A percentile compares a stretch with the other conserved stretches of the same genome.
These are phyloP conservation scores for Ptychadena robeensis DNA, from an alignment of 2,797 vertebrate genomes.

Conservation along the genomic window DNA sequence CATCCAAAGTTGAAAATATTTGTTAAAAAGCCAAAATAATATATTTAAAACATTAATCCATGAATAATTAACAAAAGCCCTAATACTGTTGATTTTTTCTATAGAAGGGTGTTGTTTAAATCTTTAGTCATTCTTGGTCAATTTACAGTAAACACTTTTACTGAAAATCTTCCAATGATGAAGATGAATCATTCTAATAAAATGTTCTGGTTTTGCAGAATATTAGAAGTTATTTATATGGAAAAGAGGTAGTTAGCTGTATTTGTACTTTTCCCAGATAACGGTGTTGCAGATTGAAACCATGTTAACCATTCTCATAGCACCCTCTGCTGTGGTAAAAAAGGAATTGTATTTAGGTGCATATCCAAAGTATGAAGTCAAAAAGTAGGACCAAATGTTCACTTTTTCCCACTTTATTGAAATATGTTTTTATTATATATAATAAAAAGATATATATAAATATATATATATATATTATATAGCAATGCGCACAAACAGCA, in stretches of 20 bases:
- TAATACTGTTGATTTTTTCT: slow-evolving; percentile 7
- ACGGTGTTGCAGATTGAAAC: not conserved
- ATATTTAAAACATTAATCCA: slow-evolving; percentile 15
- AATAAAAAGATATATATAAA: too few relatives aligned
- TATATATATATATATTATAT: too few relatives aligned
- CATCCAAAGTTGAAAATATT: slow-evolving; percentile 61
- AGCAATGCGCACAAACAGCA: too few relatives aligned
- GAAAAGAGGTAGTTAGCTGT: not conserved
- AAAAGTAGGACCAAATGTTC: not conserved
- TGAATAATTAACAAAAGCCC: not conserved
- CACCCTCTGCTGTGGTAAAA: slow-evolving; percentile 32
- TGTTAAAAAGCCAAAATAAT: slow-evolving; percentile 36
- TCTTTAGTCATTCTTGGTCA: not conserved
- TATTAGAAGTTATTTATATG: not conserved
- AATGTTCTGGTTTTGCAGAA: not conserved
- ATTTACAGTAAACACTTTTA: not conserved
- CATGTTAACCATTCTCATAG: not conserved
- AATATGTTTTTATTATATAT: too few relatives aligned
- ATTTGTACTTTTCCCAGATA: not conserved
- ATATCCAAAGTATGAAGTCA: not conserved
- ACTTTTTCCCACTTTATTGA: too few relatives aligned
- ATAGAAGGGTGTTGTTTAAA: slow-evolving; percentile 3
- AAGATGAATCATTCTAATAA: slow-evolving; percentile 1
- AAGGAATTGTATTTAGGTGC: not conserved
- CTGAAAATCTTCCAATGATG: not conserved